These are phyloP conservation scores for Leucoraja ocellata DNA, from an alignment of 2,797 vertebrate genomes.

Conservation along the genomic window DNA sequence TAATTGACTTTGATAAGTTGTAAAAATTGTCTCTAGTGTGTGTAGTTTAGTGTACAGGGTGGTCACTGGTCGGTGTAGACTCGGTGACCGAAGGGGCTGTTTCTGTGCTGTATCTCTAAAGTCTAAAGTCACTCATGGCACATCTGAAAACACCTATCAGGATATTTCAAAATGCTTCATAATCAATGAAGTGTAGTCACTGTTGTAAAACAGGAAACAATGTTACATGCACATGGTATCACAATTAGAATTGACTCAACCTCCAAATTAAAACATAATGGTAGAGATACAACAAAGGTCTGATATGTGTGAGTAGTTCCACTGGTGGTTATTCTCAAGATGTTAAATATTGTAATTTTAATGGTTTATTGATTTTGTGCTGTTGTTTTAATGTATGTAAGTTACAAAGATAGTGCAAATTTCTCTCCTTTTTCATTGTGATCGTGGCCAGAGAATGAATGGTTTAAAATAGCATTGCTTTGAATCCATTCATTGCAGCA, in stretches of 20 bases:
- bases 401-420: background rate
- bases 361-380: background rate
- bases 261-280: background rate
- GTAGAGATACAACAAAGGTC: background rate
- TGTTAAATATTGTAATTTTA: background rate
- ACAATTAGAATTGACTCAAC: background rate
- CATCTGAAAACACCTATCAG: background rate
- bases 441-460: background rate
- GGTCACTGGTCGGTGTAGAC: no score
- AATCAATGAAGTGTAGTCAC: background rate
- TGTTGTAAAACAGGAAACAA: background rate
- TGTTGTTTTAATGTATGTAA: background rate
- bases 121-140: background rate
- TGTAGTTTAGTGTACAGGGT: no score
- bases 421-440: background rate
- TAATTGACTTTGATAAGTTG: no score
- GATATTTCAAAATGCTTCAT: background rate
- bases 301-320: background rate
- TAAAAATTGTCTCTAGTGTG: no score
- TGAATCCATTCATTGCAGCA: no score
- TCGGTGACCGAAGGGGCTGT: no score
- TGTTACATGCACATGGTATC: background rate
- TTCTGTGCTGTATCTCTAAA: no score
- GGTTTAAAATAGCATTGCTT: background rate
- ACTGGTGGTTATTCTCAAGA: background rate